Conservation (phyloP, 2,888 invertebrate genomes). For the Drosophila limbata region DNA sequence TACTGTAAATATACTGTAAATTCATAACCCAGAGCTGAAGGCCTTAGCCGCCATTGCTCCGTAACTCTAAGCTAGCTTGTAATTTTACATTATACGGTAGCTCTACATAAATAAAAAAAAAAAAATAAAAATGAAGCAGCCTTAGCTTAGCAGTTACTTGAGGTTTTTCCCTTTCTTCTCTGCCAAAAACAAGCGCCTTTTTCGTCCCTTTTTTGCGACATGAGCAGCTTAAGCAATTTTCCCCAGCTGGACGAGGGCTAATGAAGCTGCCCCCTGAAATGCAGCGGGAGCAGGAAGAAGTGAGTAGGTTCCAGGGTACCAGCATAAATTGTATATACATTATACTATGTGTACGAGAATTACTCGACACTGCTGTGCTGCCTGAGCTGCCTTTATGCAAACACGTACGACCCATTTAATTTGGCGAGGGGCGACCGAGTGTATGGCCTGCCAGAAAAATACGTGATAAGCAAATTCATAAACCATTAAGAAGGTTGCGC, state of each 20-base stretch:
- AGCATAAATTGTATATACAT: slow-evolving; percentile 23
- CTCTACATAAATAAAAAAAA: no score
- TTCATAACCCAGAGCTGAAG: no score
- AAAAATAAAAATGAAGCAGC: slow-evolving; percentile 50
- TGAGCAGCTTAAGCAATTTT: slow-evolving; percentile 45
- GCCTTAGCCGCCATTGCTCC: no score
- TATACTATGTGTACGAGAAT: slow-evolving; percentile 16
- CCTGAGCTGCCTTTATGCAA: slow-evolving; percentile 61
- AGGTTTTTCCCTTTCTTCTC: slow-evolving; percentile 14
- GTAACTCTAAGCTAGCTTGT: no score
- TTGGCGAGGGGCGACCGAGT: slow-evolving; percentile 64
- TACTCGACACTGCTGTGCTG: slow-evolving; percentile 21
- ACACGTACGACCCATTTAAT: slow-evolving; percentile 74
- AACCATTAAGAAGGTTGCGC: slow-evolving; percentile 70
- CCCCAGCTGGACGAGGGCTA: slow-evolving; percentile 42
- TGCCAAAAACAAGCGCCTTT: slow-evolving; percentile 1
- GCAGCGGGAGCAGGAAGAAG: neutral
- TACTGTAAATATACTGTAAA: no score
- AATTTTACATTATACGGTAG: no score
- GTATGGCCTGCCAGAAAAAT: slow-evolving; percentile 67
- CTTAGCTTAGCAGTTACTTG: slow-evolving; percentile 29
- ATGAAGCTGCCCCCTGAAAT: slow-evolving; percentile 38
- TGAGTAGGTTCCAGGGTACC: neutral
- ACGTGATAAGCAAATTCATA: slow-evolving; percentile 76
- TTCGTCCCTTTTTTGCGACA: slow-evolving; percentile 30